Conservation (phyloP, 2,797 vertebrate genomes). For the Pseudocheirus occidentalis region DNA sequence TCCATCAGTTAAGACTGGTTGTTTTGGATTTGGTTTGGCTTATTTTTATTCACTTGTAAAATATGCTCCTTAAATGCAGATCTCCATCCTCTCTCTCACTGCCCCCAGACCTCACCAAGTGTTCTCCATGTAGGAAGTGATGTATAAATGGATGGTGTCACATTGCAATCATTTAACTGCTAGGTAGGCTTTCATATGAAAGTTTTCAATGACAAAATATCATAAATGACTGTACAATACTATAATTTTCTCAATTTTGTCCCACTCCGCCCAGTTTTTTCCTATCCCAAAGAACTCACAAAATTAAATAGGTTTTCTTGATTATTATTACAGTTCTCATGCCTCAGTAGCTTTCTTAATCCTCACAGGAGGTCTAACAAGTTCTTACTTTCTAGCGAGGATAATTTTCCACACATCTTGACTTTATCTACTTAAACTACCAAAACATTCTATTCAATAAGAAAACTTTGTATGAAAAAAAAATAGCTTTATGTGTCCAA, state of each 20-base stretch:
- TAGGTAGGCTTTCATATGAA: neutral
- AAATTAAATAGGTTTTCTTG: neutral
- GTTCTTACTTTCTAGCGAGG: neutral
- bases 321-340: neutral
- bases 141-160: neutral
- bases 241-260: neutral
- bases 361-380: neutral
- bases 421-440: neutral
- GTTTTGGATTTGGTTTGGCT: neutral
- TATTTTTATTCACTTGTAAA: neutral
- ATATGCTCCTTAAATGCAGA: neutral
- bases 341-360: constrained; percentile 21
- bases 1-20: constrained; percentile 20
- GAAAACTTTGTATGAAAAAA: neutral
- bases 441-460: neutral
- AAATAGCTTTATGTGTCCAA: neutral
- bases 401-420: neutral
- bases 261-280: neutral
- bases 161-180: neutral
- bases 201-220: neutral
- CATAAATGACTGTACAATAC: neutral
- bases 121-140: neutral
- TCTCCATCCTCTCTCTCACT: neutral
- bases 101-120: neutral
- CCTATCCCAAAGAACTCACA: neutral